Base-by-base conservation (phyloP, 2,888 invertebrate genomes). In the Exocentrus adspersus region DNA sequence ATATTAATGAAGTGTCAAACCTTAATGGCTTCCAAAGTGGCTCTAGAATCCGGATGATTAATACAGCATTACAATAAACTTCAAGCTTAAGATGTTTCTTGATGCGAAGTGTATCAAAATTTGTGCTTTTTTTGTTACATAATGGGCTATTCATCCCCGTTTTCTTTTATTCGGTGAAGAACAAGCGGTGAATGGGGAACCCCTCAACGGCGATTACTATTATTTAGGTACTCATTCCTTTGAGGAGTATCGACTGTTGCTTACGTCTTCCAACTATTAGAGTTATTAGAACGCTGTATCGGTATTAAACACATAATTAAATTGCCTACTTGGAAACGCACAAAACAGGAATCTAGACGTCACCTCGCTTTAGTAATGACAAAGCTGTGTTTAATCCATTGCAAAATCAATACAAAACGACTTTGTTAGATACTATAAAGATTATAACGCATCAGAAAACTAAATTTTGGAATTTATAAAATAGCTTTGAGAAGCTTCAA, bases 1-100 rank as follows among this genome's bases (percentile, higher is more conserved):
- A 19, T 51, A 51, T 51, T 51, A 51, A 51, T 51, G 51, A 51
- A 51, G 32, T 51, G 51, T 51, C 51, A 51, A 51, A 51, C 10
- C 32, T 51, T 51, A 51, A 51, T 51, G 51, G 51, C 32, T 51
- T n/a, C 9, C 30, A 51, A 51, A 51, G 51, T 51, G 51, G 32
- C 30, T 30, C 32, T 17, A 10, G 19, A 51, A 32, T 51, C 19
- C 14, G 32, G 17, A 32, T 51, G 51, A 51, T 51, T 51, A 51
- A 51, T 51, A 51, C 32, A 19, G 19, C 32, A 51, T 51, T 32
- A 51, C 51, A 51, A 51, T 51, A 51, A 51, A 51, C 51, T 51
- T 51, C 16, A 51, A 12, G 5, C 30, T 51, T 51, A 12, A 37
- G 16, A 24, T 28, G 48, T 48, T 48, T 12, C 28, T 28, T 28